Evolutionary conservation across 1,140 invertebrate genomes (phyloP).

Genomic region (Philotrypesis tridentata): DNA sequence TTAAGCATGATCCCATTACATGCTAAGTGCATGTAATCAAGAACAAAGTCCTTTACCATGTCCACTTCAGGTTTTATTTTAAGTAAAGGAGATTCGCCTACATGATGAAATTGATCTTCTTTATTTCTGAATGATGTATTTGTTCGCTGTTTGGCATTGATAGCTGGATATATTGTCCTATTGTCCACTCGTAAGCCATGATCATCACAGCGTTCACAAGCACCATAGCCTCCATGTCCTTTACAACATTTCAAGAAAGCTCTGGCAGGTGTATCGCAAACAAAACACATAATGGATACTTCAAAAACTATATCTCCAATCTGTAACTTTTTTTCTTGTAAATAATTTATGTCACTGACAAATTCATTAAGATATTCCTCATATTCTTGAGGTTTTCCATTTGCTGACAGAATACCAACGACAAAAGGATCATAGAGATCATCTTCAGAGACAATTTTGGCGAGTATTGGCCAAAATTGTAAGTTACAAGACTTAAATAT

Average conservation of each 20-base stretch:
- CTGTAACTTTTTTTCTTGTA: conserved; percentile 31
- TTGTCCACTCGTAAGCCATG: conserved; percentile 10
- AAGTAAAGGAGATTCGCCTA: conserved; percentile 20
- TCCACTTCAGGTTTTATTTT: conserved; percentile 24
- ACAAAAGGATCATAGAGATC: conserved; percentile 30
- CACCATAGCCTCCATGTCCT: conserved; percentile 43
- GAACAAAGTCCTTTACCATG: conserved; percentile 28
- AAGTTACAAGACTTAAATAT: conserved; percentile 14
- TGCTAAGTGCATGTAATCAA: conserved; percentile 44
- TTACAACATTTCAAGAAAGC: conserved; percentile 44
- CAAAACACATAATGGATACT: conserved; percentile 44
- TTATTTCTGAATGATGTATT: conserved; percentile 33
- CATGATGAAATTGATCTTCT: conserved; percentile 34
- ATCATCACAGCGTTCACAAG: conserved; percentile 47
- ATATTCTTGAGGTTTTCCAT: conserved; percentile 18
- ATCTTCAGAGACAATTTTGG: conserved; percentile 30
- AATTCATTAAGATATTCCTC: conserved; percentile 45
- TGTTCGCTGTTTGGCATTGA: conserved; percentile 18
- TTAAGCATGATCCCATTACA: conserved; percentile 40
- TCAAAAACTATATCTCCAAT: conserved; percentile 37
- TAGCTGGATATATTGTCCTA: conserved; percentile 15
- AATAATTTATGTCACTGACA: conserved; percentile 44
- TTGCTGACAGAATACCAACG: conserved; percentile 25
- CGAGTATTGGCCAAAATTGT: conserved; percentile 48
- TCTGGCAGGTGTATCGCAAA: conserved; percentile 49